These are phyloP conservation scores for Pachycephus smyrnensis DNA, from an alignment of 2,888 invertebrate genomes.

Conservation along the genomic window DNA sequence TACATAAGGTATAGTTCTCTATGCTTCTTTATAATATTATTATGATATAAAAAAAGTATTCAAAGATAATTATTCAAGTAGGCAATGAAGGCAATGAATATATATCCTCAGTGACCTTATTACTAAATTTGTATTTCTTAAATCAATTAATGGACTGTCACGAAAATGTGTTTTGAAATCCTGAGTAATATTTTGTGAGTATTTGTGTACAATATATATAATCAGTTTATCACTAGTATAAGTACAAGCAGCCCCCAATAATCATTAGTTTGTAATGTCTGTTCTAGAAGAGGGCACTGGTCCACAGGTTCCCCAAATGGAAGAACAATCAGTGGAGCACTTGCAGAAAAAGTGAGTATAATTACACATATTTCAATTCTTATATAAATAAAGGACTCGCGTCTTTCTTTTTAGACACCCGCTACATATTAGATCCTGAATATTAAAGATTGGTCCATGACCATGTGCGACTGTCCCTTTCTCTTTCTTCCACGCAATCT, in stretches of 20 bases:
- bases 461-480: neutral
- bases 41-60: neutral
- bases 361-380: neutral
- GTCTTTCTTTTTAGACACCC: neutral
- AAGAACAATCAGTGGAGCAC: neutral
- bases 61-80: neutral
- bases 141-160: neutral
- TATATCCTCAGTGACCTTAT: neutral
- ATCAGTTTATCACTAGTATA: conserved; percentile 3
- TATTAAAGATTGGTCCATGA: neutral
- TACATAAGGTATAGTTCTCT: too few species aligned
- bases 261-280: neutral
- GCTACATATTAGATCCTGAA: neutral
- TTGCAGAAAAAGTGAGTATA: neutral
- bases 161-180: neutral
- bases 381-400: neutral
- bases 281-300: neutral
- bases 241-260: neutral
- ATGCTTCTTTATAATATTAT: too few species aligned
- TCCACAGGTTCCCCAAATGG: neutral
- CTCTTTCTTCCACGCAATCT: neutral
- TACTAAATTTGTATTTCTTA: neutral
- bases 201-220: neutral
- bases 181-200: neutral
- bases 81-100: neutral